Evolutionary conservation across 2,888 invertebrate species (phyloP).

Genomic region (Cynaeus angustus): DNA sequence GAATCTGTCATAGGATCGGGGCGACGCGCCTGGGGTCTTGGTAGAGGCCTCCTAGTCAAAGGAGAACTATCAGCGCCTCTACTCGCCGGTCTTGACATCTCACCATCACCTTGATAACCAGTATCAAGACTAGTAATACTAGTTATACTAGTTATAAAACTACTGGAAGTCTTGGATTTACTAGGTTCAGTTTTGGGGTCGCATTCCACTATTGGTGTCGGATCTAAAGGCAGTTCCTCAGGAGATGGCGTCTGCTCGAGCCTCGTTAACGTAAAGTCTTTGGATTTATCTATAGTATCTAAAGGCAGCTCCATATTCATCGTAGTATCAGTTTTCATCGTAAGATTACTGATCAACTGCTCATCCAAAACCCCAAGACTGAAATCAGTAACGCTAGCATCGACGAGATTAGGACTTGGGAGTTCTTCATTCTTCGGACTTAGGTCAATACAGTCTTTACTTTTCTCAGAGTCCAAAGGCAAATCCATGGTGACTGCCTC

Average conservation of each 20-base stretch:
- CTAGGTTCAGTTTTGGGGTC: slow-evolving; percentile 75
- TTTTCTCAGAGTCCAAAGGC: slow-evolving; percentile 70
- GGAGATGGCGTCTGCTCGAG: slow-evolving; percentile 89
- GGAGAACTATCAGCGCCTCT: slow-evolving; percentile 85
- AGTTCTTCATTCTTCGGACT: slow-evolving; percentile 53
- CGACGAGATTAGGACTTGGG: slow-evolving; percentile 64
- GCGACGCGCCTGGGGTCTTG: slow-evolving; percentile 75
- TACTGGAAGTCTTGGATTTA: slow-evolving; percentile 82
- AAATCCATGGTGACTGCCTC: slow-evolving; percentile 76
- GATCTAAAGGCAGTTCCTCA: slow-evolving; percentile 88
- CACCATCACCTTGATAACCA: slow-evolving; percentile 95
- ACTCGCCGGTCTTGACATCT: slow-evolving; percentile 90
- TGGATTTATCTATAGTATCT: slow-evolving; percentile 67
- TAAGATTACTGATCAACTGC: slow-evolving; percentile 74
- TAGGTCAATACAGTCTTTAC: slow-evolving; percentile 67
- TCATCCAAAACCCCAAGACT: slow-evolving; percentile 73
- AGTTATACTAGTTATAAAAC: slow-evolving; percentile 91
- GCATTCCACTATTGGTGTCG: slow-evolving; percentile 77
- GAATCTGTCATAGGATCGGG: slow-evolving; percentile 93
- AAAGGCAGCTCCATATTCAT: slow-evolving; percentile 75
- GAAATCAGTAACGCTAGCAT: slow-evolving; percentile 65
- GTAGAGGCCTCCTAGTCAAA: slow-evolving; percentile 72
- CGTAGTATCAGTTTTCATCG: slow-evolving; percentile 76
- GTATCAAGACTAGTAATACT: slow-evolving; percentile 93
- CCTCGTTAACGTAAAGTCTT: slow-evolving; percentile 71